These are phyloP conservation scores for Passerina amoena DNA, from an alignment of 2,113 vertebrate species.

Conservation along the genomic window DNA sequence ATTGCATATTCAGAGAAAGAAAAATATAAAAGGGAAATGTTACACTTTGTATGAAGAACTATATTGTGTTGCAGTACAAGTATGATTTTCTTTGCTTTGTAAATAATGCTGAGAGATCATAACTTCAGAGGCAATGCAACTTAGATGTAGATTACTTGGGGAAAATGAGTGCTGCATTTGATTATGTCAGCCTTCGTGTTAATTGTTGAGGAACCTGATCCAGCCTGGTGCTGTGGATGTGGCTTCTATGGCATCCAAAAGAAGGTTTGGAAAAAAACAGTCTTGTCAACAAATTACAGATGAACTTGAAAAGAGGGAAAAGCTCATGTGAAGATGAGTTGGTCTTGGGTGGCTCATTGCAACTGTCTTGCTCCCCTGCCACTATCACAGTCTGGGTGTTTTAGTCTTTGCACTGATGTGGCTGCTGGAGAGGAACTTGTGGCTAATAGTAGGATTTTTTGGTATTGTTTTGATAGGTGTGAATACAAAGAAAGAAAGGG, in stretches of 20 bases:
- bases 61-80: background rate
- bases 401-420: accelerated
- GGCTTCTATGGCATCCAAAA: background rate
- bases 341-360: background rate
- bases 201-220: background rate
- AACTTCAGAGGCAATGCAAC: background rate
- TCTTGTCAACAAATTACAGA: background rate
- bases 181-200: background rate
- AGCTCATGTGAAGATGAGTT: background rate
- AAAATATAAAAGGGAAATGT: background rate
- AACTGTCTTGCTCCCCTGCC: background rate
- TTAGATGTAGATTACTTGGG: background rate
- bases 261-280: accelerated
- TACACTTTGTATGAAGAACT: background rate
- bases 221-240: background rate
- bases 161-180: background rate
- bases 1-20: background rate
- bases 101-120: background rate
- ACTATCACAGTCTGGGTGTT: background rate
- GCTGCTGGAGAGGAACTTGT: background rate
- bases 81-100: background rate
- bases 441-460: background rate
- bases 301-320: background rate
- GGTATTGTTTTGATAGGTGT: background rate
- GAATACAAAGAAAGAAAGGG: background rate